Evolutionary conservation across 2,113 vertebrate genomes (phyloP), one percentile per base, ranked within the genome.

Genomic region (Etia nguti): DNA sequence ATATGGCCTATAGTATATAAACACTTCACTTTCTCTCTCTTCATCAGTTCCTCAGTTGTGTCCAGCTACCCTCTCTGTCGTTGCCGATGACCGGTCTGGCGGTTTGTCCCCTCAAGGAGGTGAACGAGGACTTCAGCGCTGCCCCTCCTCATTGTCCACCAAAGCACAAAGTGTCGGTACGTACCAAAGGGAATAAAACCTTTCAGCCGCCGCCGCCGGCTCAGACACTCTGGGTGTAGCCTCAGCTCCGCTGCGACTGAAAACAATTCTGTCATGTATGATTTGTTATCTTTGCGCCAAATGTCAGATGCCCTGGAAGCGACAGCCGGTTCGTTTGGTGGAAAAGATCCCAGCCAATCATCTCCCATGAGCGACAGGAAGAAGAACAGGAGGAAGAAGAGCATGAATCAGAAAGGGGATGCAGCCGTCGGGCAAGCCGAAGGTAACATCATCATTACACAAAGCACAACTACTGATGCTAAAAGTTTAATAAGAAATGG

Each of bases 331-430:
- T 96, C 96, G 0, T 91, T 97, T 84, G 92, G 96, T 34, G 93
- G 94, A 54, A 97, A 97, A 88, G 98, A 98, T 18, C 94, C 96
- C 0, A 90, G 96, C 1, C 97, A 98, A 8, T 91, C 96, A 0
- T 99, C 98, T 2, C 98, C 98, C 3, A 96, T 98, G 97, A 96
- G 96, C 11, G 97, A 97, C 95, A 93, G 97, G 89, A 99, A 98
- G 96, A 99, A 99, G 93, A 97, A 98, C 92, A 94, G 97, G 20
- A 95, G 97, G 96, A 99, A 99, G 97, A 98, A 99, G 91, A 95
- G 98, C 92, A 97, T 93, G 88, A 99, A 98, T 1, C 97, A 98
- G 0, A 99, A 98, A 95, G 99, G 98, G 0, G 98, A 99, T 26
- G 91, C 96, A 2, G 97, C 97, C 0, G 92, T 96, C 0, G 98